Conservation (phyloP, 2,888 invertebrate genomes). For the Macrophya alboannulata region DNA sequence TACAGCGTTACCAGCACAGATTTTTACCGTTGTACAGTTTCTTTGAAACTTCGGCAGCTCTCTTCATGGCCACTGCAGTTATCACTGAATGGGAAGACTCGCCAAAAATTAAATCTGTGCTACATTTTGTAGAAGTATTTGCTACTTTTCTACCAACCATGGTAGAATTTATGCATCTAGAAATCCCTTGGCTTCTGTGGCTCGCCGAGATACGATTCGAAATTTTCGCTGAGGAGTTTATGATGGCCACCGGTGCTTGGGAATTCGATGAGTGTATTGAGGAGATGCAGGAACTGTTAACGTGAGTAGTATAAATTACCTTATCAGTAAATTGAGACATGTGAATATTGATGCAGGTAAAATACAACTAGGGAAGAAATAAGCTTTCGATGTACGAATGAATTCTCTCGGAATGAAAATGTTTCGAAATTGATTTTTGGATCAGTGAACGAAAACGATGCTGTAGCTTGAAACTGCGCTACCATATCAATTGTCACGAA, state of each 20-base stretch:
- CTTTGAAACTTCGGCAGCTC: neutral
- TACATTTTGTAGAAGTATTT: neutral
- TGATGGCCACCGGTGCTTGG: neutral
- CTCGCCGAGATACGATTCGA: neutral
- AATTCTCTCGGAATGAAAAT: neutral
- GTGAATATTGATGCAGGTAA: neutral
- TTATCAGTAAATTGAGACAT: neutral
- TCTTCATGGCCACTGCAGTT: neutral
- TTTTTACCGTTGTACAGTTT: neutral
- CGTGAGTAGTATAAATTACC: neutral
- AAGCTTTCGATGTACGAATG: neutral
- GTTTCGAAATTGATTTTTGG: neutral
- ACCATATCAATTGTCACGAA: neutral
- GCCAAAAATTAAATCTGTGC: neutral
- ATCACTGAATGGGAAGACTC: neutral
- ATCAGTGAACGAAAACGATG: neutral
- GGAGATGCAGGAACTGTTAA: neutral
- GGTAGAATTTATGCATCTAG: neutral
- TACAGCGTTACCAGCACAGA: neutral
- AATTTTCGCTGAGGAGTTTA: neutral
- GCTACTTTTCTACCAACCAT: neutral
- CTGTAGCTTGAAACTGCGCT: neutral
- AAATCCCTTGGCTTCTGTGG: neutral
- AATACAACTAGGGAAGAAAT: neutral
- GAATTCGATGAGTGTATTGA: neutral